Evolutionary conservation across 2,888 invertebrate species (phyloP), one percentile per base, ranked within the genome.

Genomic region (Acanthoscelides obtectus): DNA sequence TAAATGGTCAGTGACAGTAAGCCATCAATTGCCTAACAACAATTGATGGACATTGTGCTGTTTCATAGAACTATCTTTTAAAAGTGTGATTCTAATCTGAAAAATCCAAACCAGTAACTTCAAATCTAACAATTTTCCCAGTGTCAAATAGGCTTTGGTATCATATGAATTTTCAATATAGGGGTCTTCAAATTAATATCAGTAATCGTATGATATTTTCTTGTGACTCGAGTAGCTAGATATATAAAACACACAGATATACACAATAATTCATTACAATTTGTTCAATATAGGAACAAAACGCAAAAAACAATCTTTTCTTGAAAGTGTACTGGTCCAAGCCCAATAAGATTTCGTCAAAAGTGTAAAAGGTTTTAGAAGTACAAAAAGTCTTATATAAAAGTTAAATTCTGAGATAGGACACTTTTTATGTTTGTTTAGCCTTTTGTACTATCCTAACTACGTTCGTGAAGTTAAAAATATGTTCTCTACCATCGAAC

Each of bases 371-470:
- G 73, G 72, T 70, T 75, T 73, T 72, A 22, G 70, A 72, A 72
- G 75, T 77, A 75, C 73, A 77, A 75, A 77, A 76, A 73, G 75
- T 74, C 67, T 70, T 22, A 71, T 78, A 78, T 78, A 78, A 78
- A 78, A 77, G 72, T 65, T 77, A 77, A 78, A 75, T 76, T 76
- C 75, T 75, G 75, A 74, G 70, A 77, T 76, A 77, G 77, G 78
- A 76, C 78, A 78, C 78, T 78, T 78, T 67, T 63, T 71, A 69
- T 72, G 70, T 69, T 66, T n/a, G n/a, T 8, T 66, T 67, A 69
- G 22, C 69, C 70, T 64, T 69, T 45, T 70, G 68, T 70, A 69
- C 72, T 73, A 71, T n/a, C 70, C 73, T 73, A 73, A 20, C 65
- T 45, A 45, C 45, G 45, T 45, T 45, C 45, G 45, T 45, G 45